Evolutionary conservation across 2,797 vertebrate genomes (phyloP).

Genomic region (Geotrypetes seraphini): DNA sequence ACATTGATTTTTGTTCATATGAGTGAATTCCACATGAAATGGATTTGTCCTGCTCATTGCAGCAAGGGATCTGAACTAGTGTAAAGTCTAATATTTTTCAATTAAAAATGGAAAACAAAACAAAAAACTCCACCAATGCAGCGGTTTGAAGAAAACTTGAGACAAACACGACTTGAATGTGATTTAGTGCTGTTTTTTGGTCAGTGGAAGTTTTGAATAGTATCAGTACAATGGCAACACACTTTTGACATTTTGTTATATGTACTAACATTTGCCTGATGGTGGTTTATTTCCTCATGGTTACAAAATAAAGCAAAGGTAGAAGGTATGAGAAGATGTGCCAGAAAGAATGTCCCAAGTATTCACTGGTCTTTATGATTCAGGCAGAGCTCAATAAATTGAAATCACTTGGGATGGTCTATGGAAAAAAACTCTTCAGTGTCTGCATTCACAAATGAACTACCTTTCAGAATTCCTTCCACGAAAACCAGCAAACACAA

Average conservation of each 20-base stretch:
- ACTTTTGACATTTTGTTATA: too few relatives aligned
- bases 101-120: constrained; percentile 4
- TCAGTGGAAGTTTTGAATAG: too few relatives aligned
- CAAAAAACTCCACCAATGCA: too few relatives aligned
- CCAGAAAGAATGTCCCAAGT: too few relatives aligned
- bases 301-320: too few relatives aligned
- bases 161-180: neutral
- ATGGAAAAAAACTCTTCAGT: neutral
- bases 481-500: neutral
- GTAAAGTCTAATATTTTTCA: neutral
- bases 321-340: too few relatives aligned
- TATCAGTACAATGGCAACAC: too few relatives aligned
- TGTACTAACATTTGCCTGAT: too few relatives aligned
- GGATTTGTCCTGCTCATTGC: constrained; percentile 21
- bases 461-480: neutral
- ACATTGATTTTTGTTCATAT: constrained; percentile 13
- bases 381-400: neutral
- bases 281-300: too few relatives aligned
- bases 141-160: neutral
- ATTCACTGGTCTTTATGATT: neutral
- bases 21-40: constrained; percentile 14
- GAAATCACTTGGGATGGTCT: neutral
- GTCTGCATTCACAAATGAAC: constrained; percentile 5
- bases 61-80: neutral
- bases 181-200: constrained; percentile 1